Percentiles rank a stretch among this genome's conserved stretches.
Conservation (phyloP, 2,888 invertebrate genomes). For the Agrochola circellaris region DNA sequence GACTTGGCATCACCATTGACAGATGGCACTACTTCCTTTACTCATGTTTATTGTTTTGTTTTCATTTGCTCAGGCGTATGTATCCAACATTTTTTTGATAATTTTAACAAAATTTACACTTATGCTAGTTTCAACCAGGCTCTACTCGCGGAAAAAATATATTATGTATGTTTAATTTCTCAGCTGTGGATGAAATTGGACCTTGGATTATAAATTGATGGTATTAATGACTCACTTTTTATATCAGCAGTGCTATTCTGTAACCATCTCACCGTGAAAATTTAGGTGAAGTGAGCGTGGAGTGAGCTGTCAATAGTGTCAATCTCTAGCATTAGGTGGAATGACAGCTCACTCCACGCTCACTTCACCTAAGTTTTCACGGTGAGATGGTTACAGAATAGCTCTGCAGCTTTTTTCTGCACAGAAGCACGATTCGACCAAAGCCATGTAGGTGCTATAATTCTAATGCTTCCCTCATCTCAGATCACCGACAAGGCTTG, state of each 20-base stretch:
- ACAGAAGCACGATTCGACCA: not conserved
- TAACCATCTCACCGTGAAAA: too few relatives aligned
- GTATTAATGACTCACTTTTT: not conserved
- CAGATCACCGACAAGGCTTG: not conserved
- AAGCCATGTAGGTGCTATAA: not conserved
- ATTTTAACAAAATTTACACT: not conserved
- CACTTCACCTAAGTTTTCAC: too few relatives aligned
- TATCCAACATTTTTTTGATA: slow-evolving; percentile 27
- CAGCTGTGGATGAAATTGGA: not conserved
- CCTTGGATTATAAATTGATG: not conserved
- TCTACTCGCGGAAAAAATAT: not conserved
- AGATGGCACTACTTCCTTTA: slow-evolving; percentile 65
- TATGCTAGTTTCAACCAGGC: not conserved
- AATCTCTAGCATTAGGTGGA: too few relatives aligned
- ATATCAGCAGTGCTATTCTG: too few relatives aligned
- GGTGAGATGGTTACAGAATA: too few relatives aligned
- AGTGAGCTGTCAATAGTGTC: too few relatives aligned
- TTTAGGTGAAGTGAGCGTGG: too few relatives aligned
- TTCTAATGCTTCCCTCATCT: not conserved
- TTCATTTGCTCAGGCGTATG: slow-evolving; percentile 51
- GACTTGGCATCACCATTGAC: slow-evolving; percentile 65
- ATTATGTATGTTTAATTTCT: too few relatives aligned
- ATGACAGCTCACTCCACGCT: too few relatives aligned
- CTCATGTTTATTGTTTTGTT: slow-evolving; percentile 66
- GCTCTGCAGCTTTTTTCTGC: not conserved